Conservation (phyloP, 2,113 vertebrate species). For the Syrmaticus mikado region DNA sequence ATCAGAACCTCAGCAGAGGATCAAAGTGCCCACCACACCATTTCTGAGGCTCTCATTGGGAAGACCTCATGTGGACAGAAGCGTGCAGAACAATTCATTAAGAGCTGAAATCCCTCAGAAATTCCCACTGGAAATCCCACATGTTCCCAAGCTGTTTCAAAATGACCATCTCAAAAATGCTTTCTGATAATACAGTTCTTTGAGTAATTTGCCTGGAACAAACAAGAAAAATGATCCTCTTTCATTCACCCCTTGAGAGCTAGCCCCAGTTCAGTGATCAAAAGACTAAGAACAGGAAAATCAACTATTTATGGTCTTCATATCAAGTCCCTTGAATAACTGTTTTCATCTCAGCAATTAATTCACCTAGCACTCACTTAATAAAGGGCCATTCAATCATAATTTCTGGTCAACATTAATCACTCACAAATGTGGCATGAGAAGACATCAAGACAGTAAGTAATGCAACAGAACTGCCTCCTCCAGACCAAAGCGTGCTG, state of each 20-base stretch:
- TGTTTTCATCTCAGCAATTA: neutral
- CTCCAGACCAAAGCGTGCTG: neutral
- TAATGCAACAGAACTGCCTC: neutral
- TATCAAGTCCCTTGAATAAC: neutral
- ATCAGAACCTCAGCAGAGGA: neutral
- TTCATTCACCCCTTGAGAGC: neutral
- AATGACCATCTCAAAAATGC: neutral
- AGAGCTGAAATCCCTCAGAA: neutral
- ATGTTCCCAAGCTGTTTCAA: rapidly evolving
- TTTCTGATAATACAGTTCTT: neutral
- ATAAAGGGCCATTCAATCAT: neutral
- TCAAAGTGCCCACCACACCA: neutral
- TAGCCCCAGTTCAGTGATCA: neutral
- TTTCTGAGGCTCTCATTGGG: neutral
- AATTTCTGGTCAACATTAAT: neutral
- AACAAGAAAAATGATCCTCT: neutral
- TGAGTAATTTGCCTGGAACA: neutral
- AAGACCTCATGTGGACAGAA: neutral
- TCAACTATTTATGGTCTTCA: neutral
- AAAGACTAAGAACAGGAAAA: neutral
- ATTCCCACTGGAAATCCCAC: neutral
- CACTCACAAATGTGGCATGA: neutral
- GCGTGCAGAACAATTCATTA: neutral
- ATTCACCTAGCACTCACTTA: neutral
- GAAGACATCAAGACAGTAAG: neutral